These are phyloP conservation scores for Cylas formicarius DNA, from an alignment of 1,140 invertebrate species.

Conservation along the genomic window DNA sequence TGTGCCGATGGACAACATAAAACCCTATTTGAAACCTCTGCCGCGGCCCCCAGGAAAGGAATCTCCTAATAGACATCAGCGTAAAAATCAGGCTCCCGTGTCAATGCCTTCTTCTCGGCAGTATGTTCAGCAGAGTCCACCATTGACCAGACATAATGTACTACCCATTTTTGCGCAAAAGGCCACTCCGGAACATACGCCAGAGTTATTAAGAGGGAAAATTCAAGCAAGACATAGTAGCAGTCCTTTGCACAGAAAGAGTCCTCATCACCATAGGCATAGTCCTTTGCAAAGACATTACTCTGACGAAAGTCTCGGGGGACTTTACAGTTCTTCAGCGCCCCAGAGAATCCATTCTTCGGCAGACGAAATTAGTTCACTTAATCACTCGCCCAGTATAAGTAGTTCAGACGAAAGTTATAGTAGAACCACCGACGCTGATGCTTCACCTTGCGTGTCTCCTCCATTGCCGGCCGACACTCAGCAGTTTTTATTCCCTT, in stretches of 20 bases:
- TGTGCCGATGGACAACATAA: slow-evolving; percentile 30
- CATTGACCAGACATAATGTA: slow-evolving; percentile 17
- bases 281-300: slow-evolving; percentile 49
- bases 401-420: slow-evolving; percentile 77
- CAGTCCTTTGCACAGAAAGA: slow-evolving; percentile 36
- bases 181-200: slow-evolving; percentile 26
- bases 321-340: slow-evolving; percentile 28
- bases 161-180: slow-evolving; percentile 30
- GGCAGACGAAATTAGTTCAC: slow-evolving; percentile 69
- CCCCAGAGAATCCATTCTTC: slow-evolving; percentile 60
- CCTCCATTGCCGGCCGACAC: slow-evolving; percentile 46
- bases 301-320: slow-evolving; percentile 56
- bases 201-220: slow-evolving; percentile 31
- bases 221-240: slow-evolving; percentile 36
- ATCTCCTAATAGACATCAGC: slow-evolving; percentile 35
- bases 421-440: slow-evolving; percentile 63
- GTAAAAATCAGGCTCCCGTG: slow-evolving; percentile 28
- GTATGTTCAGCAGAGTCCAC: slow-evolving; percentile 13
- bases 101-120: slow-evolving; percentile 27
- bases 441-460: slow-evolving; percentile 55
- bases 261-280: slow-evolving; percentile 34
- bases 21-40: slow-evolving; percentile 52
- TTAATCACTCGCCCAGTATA: slow-evolving; percentile 69
- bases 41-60: slow-evolving; percentile 48
- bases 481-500: slow-evolving; percentile 54